Base-by-base conservation (phyloP, 2,797 vertebrate species). In the Paramormyrops hopkinsi region DNA sequence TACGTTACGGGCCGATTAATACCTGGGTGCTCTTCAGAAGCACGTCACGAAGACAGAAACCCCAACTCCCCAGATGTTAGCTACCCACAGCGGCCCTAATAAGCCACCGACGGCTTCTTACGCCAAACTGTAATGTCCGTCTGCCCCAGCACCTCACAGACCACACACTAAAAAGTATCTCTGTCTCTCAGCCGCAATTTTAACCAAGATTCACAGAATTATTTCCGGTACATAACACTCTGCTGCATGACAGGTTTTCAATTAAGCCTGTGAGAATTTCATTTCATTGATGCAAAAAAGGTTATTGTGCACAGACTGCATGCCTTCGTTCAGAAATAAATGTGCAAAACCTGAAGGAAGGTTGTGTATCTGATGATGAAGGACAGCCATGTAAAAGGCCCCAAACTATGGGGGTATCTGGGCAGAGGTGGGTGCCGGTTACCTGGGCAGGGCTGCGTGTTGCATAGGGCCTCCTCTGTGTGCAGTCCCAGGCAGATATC, bases 401-500 rank as follows among this genome's bases (percentile, higher is more conserved):
- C 73, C 33, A 86, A 54, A 48, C 79, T n/a, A 82, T 85, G 12
- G 12, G 53, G 14, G 50, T 86, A 88, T 90, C 90, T 87, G 33
- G 83, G 59, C 88, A 59, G 83, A 86, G 46, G 48, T 79, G 54
- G 54, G 51, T 86, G 88, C 44, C 4, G 11, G 7, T 89, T 97
- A 99, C 98, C 98, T 94, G 98, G 98, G 86, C 98, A 99, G 0
- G 96, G 88, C 89, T 98, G 97, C 0, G 97, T 99, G 95, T 97
- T 98, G 94, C 98, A 99, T 89, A 99, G 96, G 0, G 97, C 98
- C 91, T 99, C 98, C 90, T 99, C 98, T 0, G 98, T 99, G 95
- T 99, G 98, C 89, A 99, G 96, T 0, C 98, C 98, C 44, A 99
- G 96, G 93, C 98, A 99, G 95, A 99, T 99, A 90, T 99, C 98